These are phyloP conservation scores for Alfaro cultratus DNA, from an alignment of 2,797 vertebrate species.

Conservation along the genomic window DNA sequence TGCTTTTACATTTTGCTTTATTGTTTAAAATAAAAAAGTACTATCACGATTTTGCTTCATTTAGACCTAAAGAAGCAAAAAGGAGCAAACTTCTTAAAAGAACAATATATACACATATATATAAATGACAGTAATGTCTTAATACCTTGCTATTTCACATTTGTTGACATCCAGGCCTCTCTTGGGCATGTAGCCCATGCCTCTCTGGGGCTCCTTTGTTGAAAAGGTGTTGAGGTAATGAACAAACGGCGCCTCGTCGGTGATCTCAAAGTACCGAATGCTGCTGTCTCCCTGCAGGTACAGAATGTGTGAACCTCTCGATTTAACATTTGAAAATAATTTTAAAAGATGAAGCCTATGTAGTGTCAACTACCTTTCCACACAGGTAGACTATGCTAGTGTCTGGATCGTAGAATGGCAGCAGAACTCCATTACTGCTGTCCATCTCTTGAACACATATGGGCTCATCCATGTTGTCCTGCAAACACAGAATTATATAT, in stretches of 20 bases:
- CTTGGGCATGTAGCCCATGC: constrained; percentile 99
- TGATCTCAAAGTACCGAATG: constrained; percentile 99
- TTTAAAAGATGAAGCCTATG: not conserved
- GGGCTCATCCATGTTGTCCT: constrained; percentile 96
- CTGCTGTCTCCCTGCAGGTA: constrained; percentile 93
- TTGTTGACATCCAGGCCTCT: constrained; percentile 97
- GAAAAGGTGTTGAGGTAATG: constrained; percentile 99
- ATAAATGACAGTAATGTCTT: not conserved
- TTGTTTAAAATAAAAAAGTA: not conserved
- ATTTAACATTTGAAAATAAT: not conserved
- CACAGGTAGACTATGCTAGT: constrained; percentile 96
- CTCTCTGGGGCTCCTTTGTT: constrained; percentile 98
- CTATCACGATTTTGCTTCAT: not conserved
- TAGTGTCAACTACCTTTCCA: constrained; percentile 86
- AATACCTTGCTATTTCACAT: constrained; percentile 97
- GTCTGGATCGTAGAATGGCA: constrained; percentile 96
- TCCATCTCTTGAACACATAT: constrained; percentile 98
- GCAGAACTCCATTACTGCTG: constrained; percentile 94
- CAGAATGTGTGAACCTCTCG: not conserved
- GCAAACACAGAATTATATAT: constrained; percentile 31
- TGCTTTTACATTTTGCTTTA: not conserved
- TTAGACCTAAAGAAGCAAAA: not conserved
- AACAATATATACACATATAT: not conserved
- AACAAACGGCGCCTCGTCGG: constrained; percentile 94
- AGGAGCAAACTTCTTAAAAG: not conserved